Conservation (phyloP, 2,113 vertebrate species). For the Hypanus sabinus region DNA sequence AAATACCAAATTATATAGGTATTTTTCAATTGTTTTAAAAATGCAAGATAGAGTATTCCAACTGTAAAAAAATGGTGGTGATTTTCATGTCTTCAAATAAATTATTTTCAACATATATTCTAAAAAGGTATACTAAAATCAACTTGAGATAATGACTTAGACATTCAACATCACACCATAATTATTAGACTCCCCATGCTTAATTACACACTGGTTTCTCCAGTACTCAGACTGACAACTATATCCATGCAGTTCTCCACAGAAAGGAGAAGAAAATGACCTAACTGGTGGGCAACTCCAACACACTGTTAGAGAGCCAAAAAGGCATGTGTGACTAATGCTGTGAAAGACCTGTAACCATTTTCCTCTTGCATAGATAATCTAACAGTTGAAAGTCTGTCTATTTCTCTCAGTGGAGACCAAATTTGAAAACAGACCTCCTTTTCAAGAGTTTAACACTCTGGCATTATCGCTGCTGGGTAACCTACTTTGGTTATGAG, state of each 20-base stretch:
- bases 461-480: constrained; percentile 24
- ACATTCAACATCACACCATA: not conserved
- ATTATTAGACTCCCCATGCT: not conserved
- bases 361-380: not conserved
- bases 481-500: constrained; percentile 5
- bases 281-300: not conserved
- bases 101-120: not conserved
- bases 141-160: not conserved
- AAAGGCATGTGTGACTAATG: not conserved
- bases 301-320: not conserved
- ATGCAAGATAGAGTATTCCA: not conserved
- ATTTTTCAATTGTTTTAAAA: constrained; percentile 19
- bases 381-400: constrained; percentile 17
- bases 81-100: not conserved
- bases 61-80: not conserved
- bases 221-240: not conserved
- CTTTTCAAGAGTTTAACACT: constrained; percentile 13
- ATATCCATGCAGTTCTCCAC: not conserved
- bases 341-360: not conserved
- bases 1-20: not conserved
- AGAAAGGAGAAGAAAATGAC: not conserved
- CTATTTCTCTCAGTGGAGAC: constrained; percentile 6
- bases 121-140: not conserved
- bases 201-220: not conserved
- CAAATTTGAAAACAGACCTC: not conserved